phyloP scores from a whole-genome alignment of 2,797 vertebrate species.

The Chloroceryle amazona region DNA sequence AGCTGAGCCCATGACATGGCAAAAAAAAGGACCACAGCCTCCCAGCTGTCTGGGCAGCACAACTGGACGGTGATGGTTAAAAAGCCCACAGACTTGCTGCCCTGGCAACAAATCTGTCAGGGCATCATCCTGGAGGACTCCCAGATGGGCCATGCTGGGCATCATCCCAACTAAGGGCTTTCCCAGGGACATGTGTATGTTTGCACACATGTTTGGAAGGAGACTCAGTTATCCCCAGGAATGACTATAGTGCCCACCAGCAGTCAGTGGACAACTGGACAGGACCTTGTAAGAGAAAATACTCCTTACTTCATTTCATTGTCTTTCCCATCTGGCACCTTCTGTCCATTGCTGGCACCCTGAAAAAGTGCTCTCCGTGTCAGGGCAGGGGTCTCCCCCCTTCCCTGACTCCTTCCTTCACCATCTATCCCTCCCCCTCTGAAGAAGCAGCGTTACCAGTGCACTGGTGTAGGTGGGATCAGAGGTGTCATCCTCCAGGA shows the following conservation, averaged over 20 bases:
- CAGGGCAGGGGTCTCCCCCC: neutral
- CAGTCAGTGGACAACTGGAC: neutral
- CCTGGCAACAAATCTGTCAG: neutral
- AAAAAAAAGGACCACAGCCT: neutral
- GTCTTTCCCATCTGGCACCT: neutral
- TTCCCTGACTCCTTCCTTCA: neutral
- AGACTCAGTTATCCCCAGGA: neutral
- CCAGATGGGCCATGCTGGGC: neutral
- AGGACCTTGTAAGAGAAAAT: neutral
- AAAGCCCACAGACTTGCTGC: neutral
- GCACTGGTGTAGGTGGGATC: conserved; percentile 97
- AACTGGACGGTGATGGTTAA: neutral
- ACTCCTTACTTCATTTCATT: neutral
- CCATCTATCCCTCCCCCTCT: neutral
- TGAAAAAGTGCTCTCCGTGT: rapidly evolving
- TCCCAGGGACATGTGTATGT: neutral
- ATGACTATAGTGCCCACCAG: too few relatives aligned
- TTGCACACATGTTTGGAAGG: neutral
- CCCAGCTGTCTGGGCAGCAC: neutral
- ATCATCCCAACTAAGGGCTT: neutral
- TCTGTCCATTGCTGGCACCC: neutral
- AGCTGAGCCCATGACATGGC: neutral
- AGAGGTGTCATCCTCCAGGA: conserved; percentile 95
- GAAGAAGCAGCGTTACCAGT: conserved; percentile 84
- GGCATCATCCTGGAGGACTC: neutral